Evolutionary conservation across 2,797 vertebrate species (phyloP).

Genomic region (Argya squamiceps): DNA sequence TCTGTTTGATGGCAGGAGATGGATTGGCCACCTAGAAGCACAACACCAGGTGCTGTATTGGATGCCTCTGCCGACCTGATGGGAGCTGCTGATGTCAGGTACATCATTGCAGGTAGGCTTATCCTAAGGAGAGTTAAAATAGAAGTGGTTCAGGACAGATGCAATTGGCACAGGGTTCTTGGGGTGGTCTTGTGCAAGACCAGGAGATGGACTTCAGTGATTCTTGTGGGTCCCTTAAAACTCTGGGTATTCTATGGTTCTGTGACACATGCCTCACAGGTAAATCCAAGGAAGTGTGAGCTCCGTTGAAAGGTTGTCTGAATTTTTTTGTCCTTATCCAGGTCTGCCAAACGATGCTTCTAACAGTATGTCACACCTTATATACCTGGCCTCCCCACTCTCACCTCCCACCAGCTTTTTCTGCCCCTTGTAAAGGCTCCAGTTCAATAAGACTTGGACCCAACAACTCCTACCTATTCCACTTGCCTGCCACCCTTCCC

Average conservation of each 20-base stretch:
- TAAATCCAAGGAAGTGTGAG: background rate
- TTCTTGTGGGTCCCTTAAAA: background rate
- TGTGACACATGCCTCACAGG: background rate
- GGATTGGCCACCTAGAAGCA: background rate
- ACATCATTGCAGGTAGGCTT: background rate
- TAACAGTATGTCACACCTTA: background rate
- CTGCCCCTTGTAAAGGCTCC: background rate
- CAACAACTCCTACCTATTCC: background rate
- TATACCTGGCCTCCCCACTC: rapidly evolving
- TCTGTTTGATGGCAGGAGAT: background rate
- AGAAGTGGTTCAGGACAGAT: background rate
- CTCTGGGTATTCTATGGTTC: background rate
- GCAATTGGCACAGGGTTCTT: background rate
- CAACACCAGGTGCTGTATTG: background rate
- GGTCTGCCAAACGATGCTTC: background rate
- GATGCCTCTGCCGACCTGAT: background rate
- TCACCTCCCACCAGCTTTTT: background rate
- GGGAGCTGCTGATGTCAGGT: background rate
- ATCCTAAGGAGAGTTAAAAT: background rate
- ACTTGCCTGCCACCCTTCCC: background rate
- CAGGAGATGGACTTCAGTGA: background rate
- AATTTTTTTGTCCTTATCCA: background rate
- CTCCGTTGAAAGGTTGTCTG: background rate
- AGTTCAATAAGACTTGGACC: background rate
- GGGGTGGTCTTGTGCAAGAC: background rate